phyloP scores from a whole-genome alignment of 2,113 vertebrate genomes.

The Pionites leucogaster region DNA sequence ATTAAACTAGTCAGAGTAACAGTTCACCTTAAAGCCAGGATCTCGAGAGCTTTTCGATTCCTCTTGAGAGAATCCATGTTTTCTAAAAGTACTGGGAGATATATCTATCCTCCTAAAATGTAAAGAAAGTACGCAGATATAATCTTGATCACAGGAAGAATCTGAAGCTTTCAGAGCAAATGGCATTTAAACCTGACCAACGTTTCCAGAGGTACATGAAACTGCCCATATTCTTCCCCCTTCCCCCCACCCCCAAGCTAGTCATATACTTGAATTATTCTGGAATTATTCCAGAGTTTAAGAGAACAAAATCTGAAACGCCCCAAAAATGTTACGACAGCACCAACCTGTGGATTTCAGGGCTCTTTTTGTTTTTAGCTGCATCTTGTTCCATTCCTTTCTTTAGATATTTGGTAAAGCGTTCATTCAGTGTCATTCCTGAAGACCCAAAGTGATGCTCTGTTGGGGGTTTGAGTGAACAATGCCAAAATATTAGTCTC shows the following conservation, averaged over 20 bases:
- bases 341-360: conserved; percentile 97
- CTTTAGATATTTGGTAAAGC: conserved; percentile 97
- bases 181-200: background rate
- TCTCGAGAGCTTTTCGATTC: conserved; percentile 93
- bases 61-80: conserved; percentile 95
- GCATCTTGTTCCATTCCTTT: conserved; percentile 92
- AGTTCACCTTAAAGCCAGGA: conserved; percentile 97
- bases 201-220: background rate
- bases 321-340: background rate
- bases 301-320: background rate
- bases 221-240: rapidly evolving
- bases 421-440: conserved; percentile 92
- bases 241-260: rapidly evolving
- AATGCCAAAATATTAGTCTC: background rate
- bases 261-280: background rate
- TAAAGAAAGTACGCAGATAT: background rate
- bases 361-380: conserved; percentile 94
- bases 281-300: background rate
- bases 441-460: conserved; percentile 94
- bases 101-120: conserved; percentile 94
- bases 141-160: background rate
- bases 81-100: conserved; percentile 99
- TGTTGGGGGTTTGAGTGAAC: conserved; percentile 56
- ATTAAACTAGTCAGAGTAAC: conserved; percentile 80
- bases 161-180: background rate